phyloP scores from a whole-genome alignment of 2,797 vertebrate species.

The Pteropus rufus region DNA sequence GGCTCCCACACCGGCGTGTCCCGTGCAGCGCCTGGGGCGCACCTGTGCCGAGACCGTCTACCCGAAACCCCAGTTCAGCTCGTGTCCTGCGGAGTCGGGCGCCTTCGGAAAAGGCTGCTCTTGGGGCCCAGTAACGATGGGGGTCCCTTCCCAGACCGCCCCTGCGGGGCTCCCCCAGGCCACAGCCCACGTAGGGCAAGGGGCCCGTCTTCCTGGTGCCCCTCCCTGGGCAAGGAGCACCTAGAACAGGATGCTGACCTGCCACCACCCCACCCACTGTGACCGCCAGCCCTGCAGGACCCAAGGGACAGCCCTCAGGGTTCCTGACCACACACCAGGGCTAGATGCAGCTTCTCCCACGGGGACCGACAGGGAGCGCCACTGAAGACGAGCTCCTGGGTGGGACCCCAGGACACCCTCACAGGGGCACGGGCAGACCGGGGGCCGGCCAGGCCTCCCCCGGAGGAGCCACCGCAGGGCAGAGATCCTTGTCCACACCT shows the following conservation, averaged over 20 bases:
- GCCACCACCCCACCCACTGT: not conserved
- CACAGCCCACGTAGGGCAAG: not conserved
- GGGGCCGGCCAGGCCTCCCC: not conserved
- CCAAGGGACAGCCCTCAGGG: accelerated
- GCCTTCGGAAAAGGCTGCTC: not conserved
- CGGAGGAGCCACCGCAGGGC: not conserved
- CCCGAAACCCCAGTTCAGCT: not conserved
- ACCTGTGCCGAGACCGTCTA: accelerated
- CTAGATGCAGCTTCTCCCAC: accelerated
- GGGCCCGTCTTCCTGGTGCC: accelerated
- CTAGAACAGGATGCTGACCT: not conserved
- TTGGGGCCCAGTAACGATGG: accelerated
- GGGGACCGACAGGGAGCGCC: not conserved
- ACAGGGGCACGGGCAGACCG: not conserved
- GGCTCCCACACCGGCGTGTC: no score
- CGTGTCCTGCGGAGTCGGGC: accelerated
- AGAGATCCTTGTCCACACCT: not conserved
- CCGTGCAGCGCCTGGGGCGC: accelerated
- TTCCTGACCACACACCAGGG: not conserved
- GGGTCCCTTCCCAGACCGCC: not conserved
- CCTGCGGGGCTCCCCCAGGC: not conserved
- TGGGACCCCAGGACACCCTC: not conserved
- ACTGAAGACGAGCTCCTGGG: not conserved
- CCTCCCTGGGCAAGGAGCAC: not conserved
- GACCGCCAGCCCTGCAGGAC: not conserved